These are phyloP conservation scores for Sus scrofa DNA, from an alignment of 2,113 vertebrate species.

Conservation along the genomic window DNA sequence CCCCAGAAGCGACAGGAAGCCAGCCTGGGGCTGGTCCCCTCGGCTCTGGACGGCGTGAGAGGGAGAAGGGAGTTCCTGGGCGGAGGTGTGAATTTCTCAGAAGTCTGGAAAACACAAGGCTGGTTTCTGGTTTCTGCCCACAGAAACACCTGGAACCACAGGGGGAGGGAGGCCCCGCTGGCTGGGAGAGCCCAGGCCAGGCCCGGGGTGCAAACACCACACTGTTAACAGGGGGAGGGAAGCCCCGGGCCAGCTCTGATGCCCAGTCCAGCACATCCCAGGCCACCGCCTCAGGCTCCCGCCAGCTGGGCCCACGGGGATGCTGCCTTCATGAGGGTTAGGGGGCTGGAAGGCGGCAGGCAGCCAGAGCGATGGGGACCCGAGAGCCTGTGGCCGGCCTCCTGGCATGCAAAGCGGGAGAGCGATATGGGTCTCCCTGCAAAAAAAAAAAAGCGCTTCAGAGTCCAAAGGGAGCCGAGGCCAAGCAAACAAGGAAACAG, in stretches of 20 bases:
- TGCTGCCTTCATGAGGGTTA: constrained; percentile 91
- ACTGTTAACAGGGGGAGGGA: constrained; percentile 94
- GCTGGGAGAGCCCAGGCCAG: constrained; percentile 79
- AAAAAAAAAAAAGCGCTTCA: constrained; percentile 88
- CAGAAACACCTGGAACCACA: constrained; percentile 57
- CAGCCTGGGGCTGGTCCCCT: neutral
- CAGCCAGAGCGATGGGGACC: constrained; percentile 85
- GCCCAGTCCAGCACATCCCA: constrained; percentile 88
- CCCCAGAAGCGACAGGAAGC: neutral
- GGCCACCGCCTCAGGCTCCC: constrained; percentile 90
- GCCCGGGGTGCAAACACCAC: constrained; percentile 85
- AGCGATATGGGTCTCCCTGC: constrained; percentile 88
- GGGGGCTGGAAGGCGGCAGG: constrained; percentile 90
- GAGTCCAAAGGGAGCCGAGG: constrained; percentile 87
- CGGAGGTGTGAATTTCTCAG: constrained; percentile 47
- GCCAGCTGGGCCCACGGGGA: constrained; percentile 84
- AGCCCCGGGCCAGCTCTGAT: constrained; percentile 89
- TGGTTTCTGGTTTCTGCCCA: constrained; percentile 76
- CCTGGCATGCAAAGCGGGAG: constrained; percentile 87
- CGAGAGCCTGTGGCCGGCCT: constrained; percentile 91
- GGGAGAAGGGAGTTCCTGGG: neutral
- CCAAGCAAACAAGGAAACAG: constrained; percentile 91
- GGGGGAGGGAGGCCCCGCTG: constrained; percentile 60
- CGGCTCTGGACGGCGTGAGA: neutral
- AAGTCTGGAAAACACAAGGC: neutral